Conservation (phyloP, 2,888 invertebrate species). For the Drosophila cyrtoloma region DNA sequence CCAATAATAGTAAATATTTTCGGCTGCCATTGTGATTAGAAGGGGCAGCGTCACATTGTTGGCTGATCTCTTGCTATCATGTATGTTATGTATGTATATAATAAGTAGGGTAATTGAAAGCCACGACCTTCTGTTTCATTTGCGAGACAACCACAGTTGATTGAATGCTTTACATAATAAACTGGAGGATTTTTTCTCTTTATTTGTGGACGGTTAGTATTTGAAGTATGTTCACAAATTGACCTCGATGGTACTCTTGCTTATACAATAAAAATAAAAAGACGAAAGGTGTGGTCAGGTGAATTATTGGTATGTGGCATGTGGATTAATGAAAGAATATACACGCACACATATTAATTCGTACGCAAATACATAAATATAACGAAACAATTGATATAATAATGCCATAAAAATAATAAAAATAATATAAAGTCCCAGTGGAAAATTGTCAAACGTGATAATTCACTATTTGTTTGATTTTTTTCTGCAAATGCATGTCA, state of each 20-base stretch:
- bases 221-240: constrained; percentile 35
- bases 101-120: constrained; percentile 67
- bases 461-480: neutral
- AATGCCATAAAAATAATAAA: neutral
- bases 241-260: constrained; percentile 39
- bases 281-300: constrained; percentile 43
- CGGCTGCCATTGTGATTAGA: constrained; percentile 54
- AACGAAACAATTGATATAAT: neutral
- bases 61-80: constrained; percentile 33
- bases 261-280: neutral
- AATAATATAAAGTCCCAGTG: neutral
- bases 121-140: constrained; percentile 58
- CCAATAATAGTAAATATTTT: constrained; percentile 26
- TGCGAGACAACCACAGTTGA: constrained; percentile 62
- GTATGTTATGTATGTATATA: neutral
- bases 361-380: neutral
- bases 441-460: constrained; percentile 6
- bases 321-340: constrained; percentile 1
- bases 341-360: neutral
- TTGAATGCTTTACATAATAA: constrained; percentile 52
- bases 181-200: constrained; percentile 39
- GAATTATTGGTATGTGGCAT: constrained; percentile 28
- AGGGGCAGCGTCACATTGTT: constrained; percentile 48
- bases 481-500: neutral
- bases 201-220: constrained; percentile 15